Conservation (phyloP, 2,797 vertebrate genomes). For the Acropternis orthonyx region DNA sequence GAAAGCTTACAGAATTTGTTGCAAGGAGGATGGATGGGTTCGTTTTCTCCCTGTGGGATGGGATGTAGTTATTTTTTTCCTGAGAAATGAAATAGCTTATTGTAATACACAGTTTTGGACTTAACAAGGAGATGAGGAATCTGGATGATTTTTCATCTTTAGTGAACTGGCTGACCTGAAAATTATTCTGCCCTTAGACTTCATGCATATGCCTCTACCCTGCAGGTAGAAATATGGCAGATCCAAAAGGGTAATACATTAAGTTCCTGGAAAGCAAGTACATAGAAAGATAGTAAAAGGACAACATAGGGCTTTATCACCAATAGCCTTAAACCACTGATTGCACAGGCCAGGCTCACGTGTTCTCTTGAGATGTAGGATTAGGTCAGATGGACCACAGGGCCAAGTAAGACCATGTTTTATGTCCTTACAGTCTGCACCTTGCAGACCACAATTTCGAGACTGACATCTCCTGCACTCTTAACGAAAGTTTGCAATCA, state of each 20-base stretch:
- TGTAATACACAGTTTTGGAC: background rate
- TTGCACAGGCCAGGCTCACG: background rate
- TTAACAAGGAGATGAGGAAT: background rate
- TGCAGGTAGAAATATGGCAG: background rate
- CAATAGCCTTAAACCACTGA: background rate
- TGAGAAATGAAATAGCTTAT: background rate
- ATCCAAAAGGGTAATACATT: background rate
- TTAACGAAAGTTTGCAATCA: background rate
- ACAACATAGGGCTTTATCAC: background rate
- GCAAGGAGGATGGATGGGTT: background rate
- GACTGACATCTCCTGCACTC: background rate
- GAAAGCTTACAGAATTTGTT: background rate
- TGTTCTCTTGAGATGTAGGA: background rate
- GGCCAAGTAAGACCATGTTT: background rate
- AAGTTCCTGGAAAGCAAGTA: background rate
- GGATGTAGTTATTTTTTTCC: background rate
- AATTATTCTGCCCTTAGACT: background rate
- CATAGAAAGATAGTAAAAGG: background rate
- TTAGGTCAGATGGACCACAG: background rate
- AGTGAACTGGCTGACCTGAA: background rate
- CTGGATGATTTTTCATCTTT: background rate
- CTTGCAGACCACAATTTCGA: background rate
- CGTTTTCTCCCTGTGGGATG: background rate
- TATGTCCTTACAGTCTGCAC: background rate
- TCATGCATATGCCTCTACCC: background rate